Percentiles rank a stretch among this genome's conserved stretches.
Evolutionary conservation across 2,888 invertebrate genomes (phyloP).

Genomic region (Myopa testacea): DNA sequence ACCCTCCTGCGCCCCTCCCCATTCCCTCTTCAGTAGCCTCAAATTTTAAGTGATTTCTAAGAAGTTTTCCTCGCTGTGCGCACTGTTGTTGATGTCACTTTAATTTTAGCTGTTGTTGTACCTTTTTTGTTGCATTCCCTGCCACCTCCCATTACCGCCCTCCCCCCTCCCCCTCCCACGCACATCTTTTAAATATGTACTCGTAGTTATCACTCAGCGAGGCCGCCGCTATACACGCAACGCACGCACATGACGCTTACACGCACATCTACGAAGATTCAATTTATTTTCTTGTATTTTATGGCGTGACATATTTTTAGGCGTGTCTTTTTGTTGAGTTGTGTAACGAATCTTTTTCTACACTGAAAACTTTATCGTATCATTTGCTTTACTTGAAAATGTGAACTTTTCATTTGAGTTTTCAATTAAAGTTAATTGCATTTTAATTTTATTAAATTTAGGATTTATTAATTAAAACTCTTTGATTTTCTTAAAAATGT

Average conservation of each 20-base stretch:
- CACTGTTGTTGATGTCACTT: conserved; percentile 4
- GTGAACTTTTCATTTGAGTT: no score
- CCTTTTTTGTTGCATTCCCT: not conserved
- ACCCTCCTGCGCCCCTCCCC: not conserved
- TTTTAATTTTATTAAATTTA: no score
- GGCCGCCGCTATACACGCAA: no score
- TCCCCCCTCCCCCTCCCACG: not conserved
- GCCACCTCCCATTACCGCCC: not conserved
- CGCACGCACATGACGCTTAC: not conserved
- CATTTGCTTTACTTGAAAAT: no score
- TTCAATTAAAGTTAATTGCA: no score
- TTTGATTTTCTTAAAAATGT: no score
- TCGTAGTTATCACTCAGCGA: not conserved
- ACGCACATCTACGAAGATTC: not conserved
- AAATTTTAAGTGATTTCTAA: not conserved
- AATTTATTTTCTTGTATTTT: not conserved
- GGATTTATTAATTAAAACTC: no score
- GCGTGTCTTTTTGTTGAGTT: not conserved
- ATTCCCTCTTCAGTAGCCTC: not conserved
- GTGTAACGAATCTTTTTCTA: no score
- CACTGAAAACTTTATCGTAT: no score
- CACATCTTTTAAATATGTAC: not conserved
- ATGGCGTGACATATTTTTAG: conserved; percentile 16
- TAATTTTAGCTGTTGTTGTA: not conserved
- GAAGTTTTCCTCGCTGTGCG: not conserved